Percentiles rank a stretch among this genome's conserved stretches.
Evolutionary conservation across 2,888 invertebrate species (phyloP).

Genomic region (Liodrosophila aerea): DNA sequence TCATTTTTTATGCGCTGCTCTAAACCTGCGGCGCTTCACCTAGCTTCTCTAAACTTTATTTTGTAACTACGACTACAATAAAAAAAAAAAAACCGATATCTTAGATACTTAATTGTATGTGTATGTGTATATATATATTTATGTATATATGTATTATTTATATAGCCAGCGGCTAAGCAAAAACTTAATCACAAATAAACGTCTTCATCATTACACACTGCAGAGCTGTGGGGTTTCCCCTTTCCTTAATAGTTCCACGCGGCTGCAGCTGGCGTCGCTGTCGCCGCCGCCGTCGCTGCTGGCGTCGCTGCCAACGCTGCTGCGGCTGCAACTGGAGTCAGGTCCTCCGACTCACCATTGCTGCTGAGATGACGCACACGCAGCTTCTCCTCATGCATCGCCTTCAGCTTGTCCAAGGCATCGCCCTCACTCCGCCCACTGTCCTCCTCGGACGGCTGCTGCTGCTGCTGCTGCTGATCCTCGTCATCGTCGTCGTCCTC

Average conservation of each 20-base stretch:
- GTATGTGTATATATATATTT: slow-evolving; percentile 14
- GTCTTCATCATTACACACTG: slow-evolving; percentile 54
- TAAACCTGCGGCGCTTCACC: slow-evolving; percentile 44
- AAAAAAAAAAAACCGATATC: slow-evolving; percentile 44
- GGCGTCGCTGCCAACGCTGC: slow-evolving; percentile 38
- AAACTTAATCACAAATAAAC: slow-evolving; percentile 74
- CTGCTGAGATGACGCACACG: slow-evolving; percentile 74
- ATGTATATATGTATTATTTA: slow-evolving; percentile 2
- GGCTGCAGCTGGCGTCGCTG: slow-evolving; percentile 39
- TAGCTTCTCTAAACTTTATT: slow-evolving; percentile 72
- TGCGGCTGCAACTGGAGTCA: slow-evolving; percentile 25
- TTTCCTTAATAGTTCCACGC: slow-evolving; percentile 69
- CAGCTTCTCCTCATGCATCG: slow-evolving; percentile 76
- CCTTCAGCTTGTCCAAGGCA: slow-evolving; percentile 54
- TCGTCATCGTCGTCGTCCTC: slow-evolving; percentile 80
- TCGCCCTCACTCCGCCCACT: slow-evolving; percentile 44
- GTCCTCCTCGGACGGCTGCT: slow-evolving; percentile 15
- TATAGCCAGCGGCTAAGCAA: not conserved
- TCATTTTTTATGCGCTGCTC: slow-evolving; percentile 38
- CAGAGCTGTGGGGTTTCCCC: not conserved
- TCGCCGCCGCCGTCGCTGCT: slow-evolving; percentile 20
- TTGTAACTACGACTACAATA: slow-evolving; percentile 51
- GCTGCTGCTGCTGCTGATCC: slow-evolving; percentile 19
- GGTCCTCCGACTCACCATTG: slow-evolving; percentile 54
- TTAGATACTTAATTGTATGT: slow-evolving; percentile 25